Conservation (phyloP, 2,888 invertebrate genomes). For the Macrophya annulata region DNA sequence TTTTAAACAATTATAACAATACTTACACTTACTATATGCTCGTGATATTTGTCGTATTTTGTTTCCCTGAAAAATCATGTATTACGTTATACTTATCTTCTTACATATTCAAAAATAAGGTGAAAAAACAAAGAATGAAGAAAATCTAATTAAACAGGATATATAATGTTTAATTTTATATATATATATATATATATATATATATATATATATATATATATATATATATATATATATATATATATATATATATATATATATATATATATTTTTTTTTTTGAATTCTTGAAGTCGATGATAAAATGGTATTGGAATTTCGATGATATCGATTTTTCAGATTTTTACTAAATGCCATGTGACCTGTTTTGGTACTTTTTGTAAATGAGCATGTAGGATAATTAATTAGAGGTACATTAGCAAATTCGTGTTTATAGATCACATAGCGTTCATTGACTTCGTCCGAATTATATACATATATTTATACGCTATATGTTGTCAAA, state of each 20-base stretch:
- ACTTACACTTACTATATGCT: neutral
- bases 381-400: neutral
- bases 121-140: neutral
- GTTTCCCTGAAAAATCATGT: neutral
- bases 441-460: conserved; percentile 34
- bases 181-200: too few species aligned
- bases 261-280: neutral
- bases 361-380: neutral
- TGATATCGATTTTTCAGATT: neutral
- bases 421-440: conserved; percentile 29
- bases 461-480: neutral
- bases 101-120: neutral
- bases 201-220: too few species aligned
- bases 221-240: too few species aligned
- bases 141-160: neutral
- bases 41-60: neutral
- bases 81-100: neutral
- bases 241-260: too few species aligned
- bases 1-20: conserved; percentile 5
- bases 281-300: neutral
- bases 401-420: conserved; percentile 1
- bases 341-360: neutral
- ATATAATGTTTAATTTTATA: neutral
- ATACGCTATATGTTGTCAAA: conserved; percentile 1
- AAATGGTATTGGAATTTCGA: neutral